These are phyloP conservation scores for Parotocinclus haroldoi DNA, from an alignment of 2,797 vertebrate species.

Conservation along the genomic window DNA sequence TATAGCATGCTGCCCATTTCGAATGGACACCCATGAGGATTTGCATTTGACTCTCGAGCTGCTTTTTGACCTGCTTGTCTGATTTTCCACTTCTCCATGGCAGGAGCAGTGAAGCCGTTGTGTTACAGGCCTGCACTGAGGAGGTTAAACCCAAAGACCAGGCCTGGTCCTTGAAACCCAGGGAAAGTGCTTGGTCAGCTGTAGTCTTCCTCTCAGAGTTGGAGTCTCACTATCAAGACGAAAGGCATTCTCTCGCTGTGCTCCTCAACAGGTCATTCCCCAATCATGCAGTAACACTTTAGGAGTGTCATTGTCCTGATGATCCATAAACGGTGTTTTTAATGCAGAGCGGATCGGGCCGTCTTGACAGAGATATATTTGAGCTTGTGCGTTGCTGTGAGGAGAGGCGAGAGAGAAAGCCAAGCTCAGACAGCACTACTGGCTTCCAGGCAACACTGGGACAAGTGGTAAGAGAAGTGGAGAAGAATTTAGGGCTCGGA, in stretches of 20 bases:
- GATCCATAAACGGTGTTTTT: background rate
- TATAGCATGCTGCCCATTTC: too few relatives aligned
- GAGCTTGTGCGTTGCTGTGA: conserved; percentile 59
- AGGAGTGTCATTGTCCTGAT: background rate
- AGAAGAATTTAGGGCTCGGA: too few relatives aligned
- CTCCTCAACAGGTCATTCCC: conserved; percentile 36
- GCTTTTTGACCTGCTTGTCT: too few relatives aligned
- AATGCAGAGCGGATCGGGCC: conserved; percentile 10
- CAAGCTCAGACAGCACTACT: conserved; percentile 61
- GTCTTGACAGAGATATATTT: conserved; percentile 59
- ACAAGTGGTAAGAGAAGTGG: conserved; percentile 61
- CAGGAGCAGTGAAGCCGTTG: conserved; percentile 37
- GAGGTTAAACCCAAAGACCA: conserved; percentile 7
- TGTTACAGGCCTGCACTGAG: conserved; percentile 23
- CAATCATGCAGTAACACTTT: background rate
- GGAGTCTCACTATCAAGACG: conserved; percentile 37
- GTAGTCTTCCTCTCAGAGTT: conserved; percentile 34
- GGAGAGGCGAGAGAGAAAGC: conserved; percentile 65
- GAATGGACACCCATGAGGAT: too few relatives aligned
- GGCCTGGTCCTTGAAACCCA: conserved; percentile 21
- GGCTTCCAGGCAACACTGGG: conserved; percentile 69
- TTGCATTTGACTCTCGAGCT: too few relatives aligned
- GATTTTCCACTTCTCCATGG: background rate
- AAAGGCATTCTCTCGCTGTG: conserved; percentile 19
- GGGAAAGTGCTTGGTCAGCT: conserved; percentile 37